Evolutionary conservation across 2,113 vertebrate species (phyloP).

Genomic region (Sialia sialis): DNA sequence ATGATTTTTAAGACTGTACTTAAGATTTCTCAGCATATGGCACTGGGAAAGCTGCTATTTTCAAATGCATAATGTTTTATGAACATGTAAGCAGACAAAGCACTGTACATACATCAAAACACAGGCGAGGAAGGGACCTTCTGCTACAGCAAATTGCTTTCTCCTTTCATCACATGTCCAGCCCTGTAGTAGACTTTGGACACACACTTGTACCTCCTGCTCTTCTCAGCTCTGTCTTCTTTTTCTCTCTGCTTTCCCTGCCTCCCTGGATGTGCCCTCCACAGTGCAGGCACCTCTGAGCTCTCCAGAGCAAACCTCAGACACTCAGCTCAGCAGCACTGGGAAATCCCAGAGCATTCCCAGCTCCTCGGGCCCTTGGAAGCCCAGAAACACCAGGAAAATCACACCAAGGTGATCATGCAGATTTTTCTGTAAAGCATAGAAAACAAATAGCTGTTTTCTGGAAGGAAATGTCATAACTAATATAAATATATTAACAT

Average conservation of each 20-base stretch:
- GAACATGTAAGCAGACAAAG: slow-evolving; percentile 52
- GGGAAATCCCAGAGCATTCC: neutral
- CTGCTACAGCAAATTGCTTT: slow-evolving; percentile 21
- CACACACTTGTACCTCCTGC: neutral
- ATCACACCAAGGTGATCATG: neutral
- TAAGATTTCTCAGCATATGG: slow-evolving; percentile 61
- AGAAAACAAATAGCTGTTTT: neutral
- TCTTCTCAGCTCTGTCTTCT: neutral
- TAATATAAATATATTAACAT: neutral
- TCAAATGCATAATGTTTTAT: slow-evolving; percentile 58
- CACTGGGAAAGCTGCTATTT: slow-evolving; percentile 54
- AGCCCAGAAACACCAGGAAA: neutral
- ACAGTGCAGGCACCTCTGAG: neutral
- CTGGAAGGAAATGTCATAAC: neutral
- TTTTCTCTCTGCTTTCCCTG: neutral
- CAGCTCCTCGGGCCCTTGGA: neutral
- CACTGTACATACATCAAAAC: slow-evolving; percentile 37
- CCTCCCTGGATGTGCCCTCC: neutral
- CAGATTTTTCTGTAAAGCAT: neutral
- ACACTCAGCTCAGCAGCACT: fast-evolving
- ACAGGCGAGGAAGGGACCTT: slow-evolving; percentile 45
- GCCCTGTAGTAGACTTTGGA: neutral
- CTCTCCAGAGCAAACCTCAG: neutral
- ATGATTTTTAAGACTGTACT: slow-evolving; percentile 40
- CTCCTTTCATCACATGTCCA: neutral